A percentile compares a stretch with the other conserved stretches of the same genome.
These are phyloP conservation scores for Palloptera scutellata DNA, from an alignment of 2,888 invertebrate species.

Conservation along the genomic window DNA sequence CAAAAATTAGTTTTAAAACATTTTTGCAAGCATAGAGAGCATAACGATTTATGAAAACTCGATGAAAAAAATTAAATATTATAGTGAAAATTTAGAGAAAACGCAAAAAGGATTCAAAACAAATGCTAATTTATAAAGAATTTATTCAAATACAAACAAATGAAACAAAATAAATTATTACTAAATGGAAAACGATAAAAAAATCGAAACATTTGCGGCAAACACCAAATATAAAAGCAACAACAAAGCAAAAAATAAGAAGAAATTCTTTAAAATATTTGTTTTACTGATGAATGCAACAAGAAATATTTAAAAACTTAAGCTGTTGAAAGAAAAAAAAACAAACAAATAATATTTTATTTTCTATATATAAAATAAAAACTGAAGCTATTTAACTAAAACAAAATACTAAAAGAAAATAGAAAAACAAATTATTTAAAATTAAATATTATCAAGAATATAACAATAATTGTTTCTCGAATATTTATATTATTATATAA, in stretches of 20 bases:
- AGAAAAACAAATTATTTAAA: too few relatives aligned
- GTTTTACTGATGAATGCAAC: too few relatives aligned
- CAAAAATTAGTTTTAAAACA: slow-evolving; percentile 49
- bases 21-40: slow-evolving; percentile 30
- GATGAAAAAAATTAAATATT: neutral
- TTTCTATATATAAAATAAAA: too few relatives aligned
- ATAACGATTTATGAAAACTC: slow-evolving; percentile 26
- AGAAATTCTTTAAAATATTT: too few relatives aligned
- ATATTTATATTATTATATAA: slow-evolving; percentile 39
- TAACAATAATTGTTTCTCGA: slow-evolving; percentile 38
- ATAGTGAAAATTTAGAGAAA: too few relatives aligned
- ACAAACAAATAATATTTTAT: too few relatives aligned
- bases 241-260: too few relatives aligned
- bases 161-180: neutral
- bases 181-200: neutral
- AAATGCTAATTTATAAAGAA: neutral
- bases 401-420: too few relatives aligned
- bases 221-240: neutral
- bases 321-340: too few relatives aligned
- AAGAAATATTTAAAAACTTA: too few relatives aligned
- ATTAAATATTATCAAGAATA: slow-evolving; percentile 3
- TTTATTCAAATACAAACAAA: slow-evolving; percentile 2
- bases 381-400: too few relatives aligned
- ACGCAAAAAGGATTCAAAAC: too few relatives aligned
- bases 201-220: neutral